These are phyloP conservation scores for Phyllostomus hastatus DNA, from an alignment of 2,113 vertebrate species.

Conservation along the genomic window DNA sequence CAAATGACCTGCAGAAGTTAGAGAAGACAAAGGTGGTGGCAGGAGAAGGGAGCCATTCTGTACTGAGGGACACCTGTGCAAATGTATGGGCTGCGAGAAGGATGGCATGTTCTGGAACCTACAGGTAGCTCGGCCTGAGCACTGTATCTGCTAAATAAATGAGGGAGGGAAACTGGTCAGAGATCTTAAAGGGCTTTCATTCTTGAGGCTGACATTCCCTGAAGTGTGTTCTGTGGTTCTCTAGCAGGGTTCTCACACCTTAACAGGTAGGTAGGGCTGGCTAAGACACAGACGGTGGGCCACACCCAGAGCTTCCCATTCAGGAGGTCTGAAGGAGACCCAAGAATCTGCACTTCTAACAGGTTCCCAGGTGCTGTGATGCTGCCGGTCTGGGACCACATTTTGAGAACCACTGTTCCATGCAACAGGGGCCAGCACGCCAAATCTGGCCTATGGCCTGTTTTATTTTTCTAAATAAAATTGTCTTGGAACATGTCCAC, in stretches of 20 bases:
- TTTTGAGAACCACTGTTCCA: not conserved
- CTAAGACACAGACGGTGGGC: not conserved
- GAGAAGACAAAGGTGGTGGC: not conserved
- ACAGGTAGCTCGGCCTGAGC: not conserved
- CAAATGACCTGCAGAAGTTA: not conserved
- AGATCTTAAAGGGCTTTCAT: not conserved
- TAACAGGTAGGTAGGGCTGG: not conserved
- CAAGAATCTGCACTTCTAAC: not conserved
- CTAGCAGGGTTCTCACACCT: not conserved
- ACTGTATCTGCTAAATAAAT: not conserved
- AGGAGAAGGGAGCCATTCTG: not conserved
- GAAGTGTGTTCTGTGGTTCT: not conserved
- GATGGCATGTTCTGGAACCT: not conserved
- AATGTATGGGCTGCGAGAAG: accelerated
- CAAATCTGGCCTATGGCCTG: not conserved
- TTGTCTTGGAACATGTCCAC: not conserved
- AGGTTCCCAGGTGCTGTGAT: not conserved
- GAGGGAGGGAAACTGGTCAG: not conserved
- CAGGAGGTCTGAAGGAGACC: not conserved
- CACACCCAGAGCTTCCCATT: not conserved
- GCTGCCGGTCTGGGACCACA: not conserved
- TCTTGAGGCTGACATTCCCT: not conserved
- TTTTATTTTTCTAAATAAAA: not conserved
- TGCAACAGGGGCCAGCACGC: not conserved
- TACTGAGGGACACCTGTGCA: not conserved